phyloP scores from a whole-genome alignment of 2,888 invertebrate species.

The Galeopsomyia nigrocyanea region DNA sequence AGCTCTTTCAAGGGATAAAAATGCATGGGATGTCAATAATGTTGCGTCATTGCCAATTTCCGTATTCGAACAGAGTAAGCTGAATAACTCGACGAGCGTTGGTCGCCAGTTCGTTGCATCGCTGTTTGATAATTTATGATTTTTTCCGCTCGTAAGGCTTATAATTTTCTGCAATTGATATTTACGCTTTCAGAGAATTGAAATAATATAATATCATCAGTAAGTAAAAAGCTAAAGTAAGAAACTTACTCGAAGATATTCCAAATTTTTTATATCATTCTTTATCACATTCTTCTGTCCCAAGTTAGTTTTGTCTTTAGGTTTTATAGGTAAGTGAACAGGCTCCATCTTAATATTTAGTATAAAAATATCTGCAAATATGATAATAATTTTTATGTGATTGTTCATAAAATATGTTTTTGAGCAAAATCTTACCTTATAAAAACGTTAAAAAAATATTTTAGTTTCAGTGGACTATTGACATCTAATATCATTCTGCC shows the following conservation, averaged over 20 bases:
- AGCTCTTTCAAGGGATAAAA: constrained; percentile 52
- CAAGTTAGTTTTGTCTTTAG: constrained; percentile 4
- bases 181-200: constrained; percentile 1
- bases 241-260: constrained; percentile 42
- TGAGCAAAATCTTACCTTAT: constrained; percentile 8
- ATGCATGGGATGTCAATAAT: constrained; percentile 58
- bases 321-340: constrained; percentile 32
- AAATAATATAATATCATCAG: background rate
- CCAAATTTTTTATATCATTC: constrained; percentile 22
- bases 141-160: constrained; percentile 40
- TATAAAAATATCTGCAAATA: constrained; percentile 18
- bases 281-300: background rate
- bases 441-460: constrained; percentile 1
- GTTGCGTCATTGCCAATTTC: constrained; percentile 54
- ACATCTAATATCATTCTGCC: background rate
- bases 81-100: constrained; percentile 31
- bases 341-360: constrained; percentile 27
- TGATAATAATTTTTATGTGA: background rate
- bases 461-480: background rate
- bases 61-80: constrained; percentile 41
- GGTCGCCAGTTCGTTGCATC: constrained; percentile 45
- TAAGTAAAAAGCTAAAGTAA: constrained; percentile 44
- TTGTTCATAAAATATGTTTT: background rate
- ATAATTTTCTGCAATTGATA: constrained; percentile 55
- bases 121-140: constrained; percentile 13